Base-by-base conservation (phyloP, 2,113 vertebrate genomes). In the Solea senegalensis region DNA sequence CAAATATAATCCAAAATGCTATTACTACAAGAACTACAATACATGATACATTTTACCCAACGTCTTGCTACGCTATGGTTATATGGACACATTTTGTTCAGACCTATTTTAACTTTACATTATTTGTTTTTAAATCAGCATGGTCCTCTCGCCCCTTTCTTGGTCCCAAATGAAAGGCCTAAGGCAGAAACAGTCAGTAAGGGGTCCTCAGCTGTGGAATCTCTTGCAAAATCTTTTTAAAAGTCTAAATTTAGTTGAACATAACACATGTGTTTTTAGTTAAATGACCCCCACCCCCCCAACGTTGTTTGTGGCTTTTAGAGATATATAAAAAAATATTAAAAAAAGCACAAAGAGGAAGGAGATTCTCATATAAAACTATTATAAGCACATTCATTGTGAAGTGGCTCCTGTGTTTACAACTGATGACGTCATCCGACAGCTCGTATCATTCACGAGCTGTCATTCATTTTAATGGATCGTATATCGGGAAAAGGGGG, bases 121-220 rank as follows among this genome's bases (percentile, higher is more conserved):
- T 11, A 43, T 43, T 58, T 58, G 56, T 44, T 59, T 43, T 59
- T 56, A 10, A 59, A 41, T 43, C 56, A 58, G 34, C 40, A 15
- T 12, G 2, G 12, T 11, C 44, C 8, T 12, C n/a, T 58, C 39
- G 16, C 9, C 15, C 56, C 6, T 41, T 41, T 41, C 28, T n/a
- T n/a, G 8, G 39, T 57, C 55, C 55, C 13, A 15, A 9, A 34
- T 8, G 12, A 2, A 13, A 11, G 12, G 44, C 14, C 10, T 48
- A 15, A 40, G 56, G 11, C 39, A 1, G 14, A 58, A n/a, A 43
- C 14, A n/a, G 7, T 40, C 14, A 34, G 3, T 55, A 28, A 28
- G 12, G 11, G 4, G 27, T 16, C 4, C 12, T 54, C 16, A 11
- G 10, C 51, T 53, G 51, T 53, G 21, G 51, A 53, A 27, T 53